phyloP scores from a whole-genome alignment of 2,888 invertebrate species.

The Cerastis rubricosa region DNA sequence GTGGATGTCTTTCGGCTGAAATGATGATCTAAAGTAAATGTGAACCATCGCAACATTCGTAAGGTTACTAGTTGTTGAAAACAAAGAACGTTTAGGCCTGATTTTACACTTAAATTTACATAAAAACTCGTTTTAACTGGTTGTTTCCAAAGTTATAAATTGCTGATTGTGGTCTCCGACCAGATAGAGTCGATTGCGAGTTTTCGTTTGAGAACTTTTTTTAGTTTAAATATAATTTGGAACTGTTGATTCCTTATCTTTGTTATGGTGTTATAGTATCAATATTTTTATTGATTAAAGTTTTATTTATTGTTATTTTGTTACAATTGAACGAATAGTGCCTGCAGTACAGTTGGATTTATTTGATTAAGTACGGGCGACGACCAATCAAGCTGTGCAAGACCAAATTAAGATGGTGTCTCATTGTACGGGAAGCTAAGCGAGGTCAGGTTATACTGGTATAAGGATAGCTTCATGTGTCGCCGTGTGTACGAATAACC shows the following conservation, averaged over 20 bases:
- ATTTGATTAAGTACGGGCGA: neutral
- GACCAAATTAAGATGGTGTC: too few species aligned
- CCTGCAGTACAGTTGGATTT: neutral
- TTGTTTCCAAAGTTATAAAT: slow-evolving; percentile 35
- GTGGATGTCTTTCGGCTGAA: too few species aligned
- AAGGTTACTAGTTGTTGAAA: slow-evolving; percentile 26
- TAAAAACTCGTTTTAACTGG: slow-evolving; percentile 45
- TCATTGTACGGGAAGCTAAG: too few species aligned
- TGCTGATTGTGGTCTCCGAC: slow-evolving; percentile 27
- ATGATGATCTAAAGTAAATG: slow-evolving; percentile 20
- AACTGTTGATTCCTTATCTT: slow-evolving; percentile 10
- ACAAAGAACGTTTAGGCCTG: slow-evolving; percentile 52
- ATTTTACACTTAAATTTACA: slow-evolving; percentile 53
- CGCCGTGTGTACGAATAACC: neutral
- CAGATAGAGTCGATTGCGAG: slow-evolving; percentile 28
- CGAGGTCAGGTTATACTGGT: too few species aligned
- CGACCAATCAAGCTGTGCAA: too few species aligned
- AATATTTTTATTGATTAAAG: neutral
- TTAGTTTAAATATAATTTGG: neutral
- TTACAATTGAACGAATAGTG: neutral
- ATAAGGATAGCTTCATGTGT: too few species aligned
- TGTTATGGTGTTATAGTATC: neutral
- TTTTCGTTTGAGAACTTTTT: neutral
- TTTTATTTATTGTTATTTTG: neutral
- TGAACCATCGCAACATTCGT: slow-evolving; percentile 12